Evolutionary conservation across 2,888 invertebrate genomes (phyloP).

Genomic region (Folsomia manolachei): DNA sequence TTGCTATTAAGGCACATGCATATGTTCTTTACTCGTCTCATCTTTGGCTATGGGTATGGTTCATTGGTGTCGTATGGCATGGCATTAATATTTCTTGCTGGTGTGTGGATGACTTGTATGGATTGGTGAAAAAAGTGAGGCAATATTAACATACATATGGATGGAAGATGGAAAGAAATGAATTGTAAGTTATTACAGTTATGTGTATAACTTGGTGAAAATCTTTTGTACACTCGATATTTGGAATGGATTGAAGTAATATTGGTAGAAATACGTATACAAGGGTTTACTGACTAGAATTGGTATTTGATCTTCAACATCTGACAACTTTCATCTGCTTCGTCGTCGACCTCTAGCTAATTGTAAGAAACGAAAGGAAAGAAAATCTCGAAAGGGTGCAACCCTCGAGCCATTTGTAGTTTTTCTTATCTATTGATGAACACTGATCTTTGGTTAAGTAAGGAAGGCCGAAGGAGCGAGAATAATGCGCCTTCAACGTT

Average conservation of each 20-base stretch:
- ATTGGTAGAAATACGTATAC: no score
- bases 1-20: no score
- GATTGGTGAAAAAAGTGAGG: no score
- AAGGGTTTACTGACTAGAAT: no score
- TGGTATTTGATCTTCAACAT: slow-evolving; percentile 18
- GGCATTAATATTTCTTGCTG: neutral
- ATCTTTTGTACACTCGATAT: neutral
- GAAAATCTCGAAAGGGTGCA: slow-evolving; percentile 13
- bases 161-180: neutral
- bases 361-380: no score
- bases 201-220: no score
- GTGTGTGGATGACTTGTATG: neutral
- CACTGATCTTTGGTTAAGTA: neutral
- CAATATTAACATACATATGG: no score
- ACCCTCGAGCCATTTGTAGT: neutral
- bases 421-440: neutral
- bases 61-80: neutral
- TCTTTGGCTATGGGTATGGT: no score
- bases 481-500: no score
- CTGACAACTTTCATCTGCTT: slow-evolving; percentile 13
- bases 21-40: no score
- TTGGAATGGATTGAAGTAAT: neutral
- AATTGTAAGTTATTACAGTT: no score
- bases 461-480: no score
- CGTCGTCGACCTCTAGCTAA: neutral